Conservation (phyloP, 1,140 invertebrate genomes). For the Lepidurus arcticus region DNA sequence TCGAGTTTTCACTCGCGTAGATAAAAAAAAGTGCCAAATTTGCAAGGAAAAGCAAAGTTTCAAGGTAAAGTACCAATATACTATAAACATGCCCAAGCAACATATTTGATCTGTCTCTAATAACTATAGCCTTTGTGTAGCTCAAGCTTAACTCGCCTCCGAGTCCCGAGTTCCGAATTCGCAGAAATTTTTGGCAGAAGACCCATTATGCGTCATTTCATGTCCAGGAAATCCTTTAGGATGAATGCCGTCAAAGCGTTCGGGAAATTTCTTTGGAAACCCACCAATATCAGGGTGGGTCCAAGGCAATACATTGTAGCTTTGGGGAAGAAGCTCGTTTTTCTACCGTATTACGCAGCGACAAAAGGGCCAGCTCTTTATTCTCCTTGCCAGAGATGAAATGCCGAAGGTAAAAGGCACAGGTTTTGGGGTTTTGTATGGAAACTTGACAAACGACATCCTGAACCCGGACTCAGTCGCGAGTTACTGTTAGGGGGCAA, state of each 20-base stretch:
- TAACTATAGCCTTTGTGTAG: too few relatives aligned
- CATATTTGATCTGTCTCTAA: too few relatives aligned
- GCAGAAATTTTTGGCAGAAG: too few relatives aligned
- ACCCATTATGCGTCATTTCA: too few relatives aligned
- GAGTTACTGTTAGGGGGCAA: background rate
- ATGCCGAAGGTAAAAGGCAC: background rate
- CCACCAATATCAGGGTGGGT: background rate
- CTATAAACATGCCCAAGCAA: too few relatives aligned
- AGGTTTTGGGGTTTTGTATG: background rate
- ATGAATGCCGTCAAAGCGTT: too few relatives aligned
- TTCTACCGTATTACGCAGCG: background rate
- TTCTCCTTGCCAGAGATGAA: background rate
- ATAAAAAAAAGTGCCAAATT: background rate
- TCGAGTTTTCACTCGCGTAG: too few relatives aligned
- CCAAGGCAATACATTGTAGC: background rate
- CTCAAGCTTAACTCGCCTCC: too few relatives aligned
- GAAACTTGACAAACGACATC: conserved; percentile 19
- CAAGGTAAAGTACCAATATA: too few relatives aligned
- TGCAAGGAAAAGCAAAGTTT: background rate
- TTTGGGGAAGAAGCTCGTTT: background rate
- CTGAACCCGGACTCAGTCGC: background rate
- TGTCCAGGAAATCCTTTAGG: too few relatives aligned
- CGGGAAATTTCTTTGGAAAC: background rate
- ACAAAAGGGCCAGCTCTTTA: background rate
- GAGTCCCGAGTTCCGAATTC: too few relatives aligned